Conservation (phyloP, 2,888 invertebrate genomes). For the Chydorus sphaericus region DNA sequence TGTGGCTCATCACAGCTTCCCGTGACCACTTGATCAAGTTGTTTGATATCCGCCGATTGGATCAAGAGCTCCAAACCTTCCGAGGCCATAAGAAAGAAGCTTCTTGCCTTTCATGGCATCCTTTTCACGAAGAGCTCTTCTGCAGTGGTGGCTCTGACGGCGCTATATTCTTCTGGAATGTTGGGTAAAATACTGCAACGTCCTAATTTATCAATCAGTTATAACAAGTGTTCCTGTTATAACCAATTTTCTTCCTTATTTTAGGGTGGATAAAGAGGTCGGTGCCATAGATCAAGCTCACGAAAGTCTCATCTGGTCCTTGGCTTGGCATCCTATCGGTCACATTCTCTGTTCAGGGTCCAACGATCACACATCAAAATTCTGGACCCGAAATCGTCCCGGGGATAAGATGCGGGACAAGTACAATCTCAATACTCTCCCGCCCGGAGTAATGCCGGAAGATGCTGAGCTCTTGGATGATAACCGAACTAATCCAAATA, state of each 20-base stretch:
- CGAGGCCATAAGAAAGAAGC: constrained; percentile 99
- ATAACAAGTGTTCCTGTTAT: neutral
- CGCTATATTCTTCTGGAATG: constrained; percentile 96
- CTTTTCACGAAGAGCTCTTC: constrained; percentile 90
- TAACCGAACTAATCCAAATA: constrained; percentile 62
- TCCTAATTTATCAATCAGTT: neutral
- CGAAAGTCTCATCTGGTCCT: constrained; percentile 97
- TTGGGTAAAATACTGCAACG: constrained; percentile 47
- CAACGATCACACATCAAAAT: constrained; percentile 98
- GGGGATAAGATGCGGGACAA: constrained; percentile 97
- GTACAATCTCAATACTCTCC: constrained; percentile 84
- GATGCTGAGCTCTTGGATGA: constrained; percentile 22
- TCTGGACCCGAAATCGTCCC: constrained; percentile 97
- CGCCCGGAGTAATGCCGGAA: constrained; percentile 48
- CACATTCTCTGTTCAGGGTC: constrained; percentile 97
- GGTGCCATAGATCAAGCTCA: constrained; percentile 97
- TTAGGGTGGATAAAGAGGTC: constrained; percentile 88
- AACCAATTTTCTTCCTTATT: neutral
- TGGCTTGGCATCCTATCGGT: constrained; percentile 98
- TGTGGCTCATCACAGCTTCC: constrained; percentile 97
- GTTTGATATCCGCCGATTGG: constrained; percentile 91
- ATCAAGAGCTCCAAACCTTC: constrained; percentile 90
- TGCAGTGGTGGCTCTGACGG: constrained; percentile 98
- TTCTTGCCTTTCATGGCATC: constrained; percentile 94
- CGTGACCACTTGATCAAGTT: constrained; percentile 92